phyloP scores from a whole-genome alignment of 1,140 invertebrate species.

The Asbolus verrucosus region DNA sequence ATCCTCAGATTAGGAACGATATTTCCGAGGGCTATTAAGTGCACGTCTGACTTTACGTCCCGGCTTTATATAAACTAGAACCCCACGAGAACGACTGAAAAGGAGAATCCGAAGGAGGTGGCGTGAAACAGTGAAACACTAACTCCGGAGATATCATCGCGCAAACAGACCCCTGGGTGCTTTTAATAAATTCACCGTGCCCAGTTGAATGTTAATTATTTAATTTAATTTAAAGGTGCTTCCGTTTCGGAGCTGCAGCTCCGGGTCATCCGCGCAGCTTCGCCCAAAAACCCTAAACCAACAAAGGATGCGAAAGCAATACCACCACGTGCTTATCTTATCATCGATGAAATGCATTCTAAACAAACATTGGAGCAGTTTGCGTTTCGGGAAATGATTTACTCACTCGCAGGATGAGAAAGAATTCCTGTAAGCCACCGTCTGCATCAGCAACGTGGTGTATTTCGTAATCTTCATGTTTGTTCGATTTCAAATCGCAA shows the following conservation, averaged over 20 bases:
- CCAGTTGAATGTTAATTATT: conserved; percentile 56
- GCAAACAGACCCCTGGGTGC: conserved; percentile 49
- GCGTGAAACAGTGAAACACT: conserved; percentile 1
- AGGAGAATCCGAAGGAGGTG: neutral
- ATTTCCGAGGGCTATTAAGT: conserved; percentile 45
- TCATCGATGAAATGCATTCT: too few species aligned
- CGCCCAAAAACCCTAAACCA: too few species aligned
- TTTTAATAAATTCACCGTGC: conserved; percentile 56
- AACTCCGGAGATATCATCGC: conserved; percentile 43
- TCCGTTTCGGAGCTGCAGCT: too few species aligned
- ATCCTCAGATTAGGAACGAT: conserved; percentile 47
- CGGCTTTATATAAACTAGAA: neutral
- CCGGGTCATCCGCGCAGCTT: too few species aligned
- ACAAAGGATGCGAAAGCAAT: too few species aligned
- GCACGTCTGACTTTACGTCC: conserved; percentile 6
- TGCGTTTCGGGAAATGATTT: too few species aligned
- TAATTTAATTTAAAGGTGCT: conserved; percentile 56
- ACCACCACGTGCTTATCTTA: too few species aligned
- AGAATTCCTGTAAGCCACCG: conserved; percentile 57
- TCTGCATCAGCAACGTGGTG: conserved; percentile 59
- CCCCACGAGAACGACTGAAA: neutral
- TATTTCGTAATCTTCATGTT: conserved; percentile 62
- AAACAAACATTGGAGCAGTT: conserved; percentile 47
- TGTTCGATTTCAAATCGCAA: neutral
- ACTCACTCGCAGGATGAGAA: conserved; percentile 61